Conservation (phyloP, 2,888 invertebrate species). For the Drosophila engyochracea region DNA sequence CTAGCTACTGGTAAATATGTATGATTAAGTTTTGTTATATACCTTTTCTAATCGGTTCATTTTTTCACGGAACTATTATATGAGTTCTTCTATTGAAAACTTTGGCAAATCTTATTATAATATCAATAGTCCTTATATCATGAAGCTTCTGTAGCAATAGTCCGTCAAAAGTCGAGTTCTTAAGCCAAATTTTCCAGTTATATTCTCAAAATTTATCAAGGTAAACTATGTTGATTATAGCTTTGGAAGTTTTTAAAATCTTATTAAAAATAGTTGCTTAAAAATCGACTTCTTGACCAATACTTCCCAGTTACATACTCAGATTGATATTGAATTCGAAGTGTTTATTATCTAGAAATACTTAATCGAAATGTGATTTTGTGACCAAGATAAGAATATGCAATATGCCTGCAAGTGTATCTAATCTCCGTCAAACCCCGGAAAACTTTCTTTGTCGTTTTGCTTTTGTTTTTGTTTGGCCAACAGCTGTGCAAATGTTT, state of each 20-base stretch:
- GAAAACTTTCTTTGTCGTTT: slow-evolving; percentile 2
- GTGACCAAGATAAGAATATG: not conserved
- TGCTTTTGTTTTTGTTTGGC: slow-evolving; percentile 29
- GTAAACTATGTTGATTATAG: not conserved
- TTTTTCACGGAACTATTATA: not conserved
- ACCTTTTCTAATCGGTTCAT: not conserved
- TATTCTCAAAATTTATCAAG: not conserved
- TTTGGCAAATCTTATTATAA: not conserved
- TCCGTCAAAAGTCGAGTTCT: not conserved
- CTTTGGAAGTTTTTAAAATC: not conserved
- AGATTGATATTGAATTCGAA: no score
- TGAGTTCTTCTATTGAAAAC: not conserved
- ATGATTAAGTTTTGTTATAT: not conserved
- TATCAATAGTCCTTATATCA: not conserved
- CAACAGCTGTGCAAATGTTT: slow-evolving; percentile 68
- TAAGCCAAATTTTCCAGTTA: not conserved
- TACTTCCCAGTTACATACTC: not conserved
- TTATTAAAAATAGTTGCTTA: not conserved
- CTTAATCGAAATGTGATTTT: not conserved
- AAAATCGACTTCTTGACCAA: not conserved
- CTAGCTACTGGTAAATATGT: not conserved
- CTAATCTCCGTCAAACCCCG: not conserved
- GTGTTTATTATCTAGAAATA: not conserved
- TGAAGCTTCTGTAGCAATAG: not conserved
- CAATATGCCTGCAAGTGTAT: slow-evolving; percentile 9